phyloP scores from a whole-genome alignment of 2,888 invertebrate genomes.

The Dasypogon diadema region DNA sequence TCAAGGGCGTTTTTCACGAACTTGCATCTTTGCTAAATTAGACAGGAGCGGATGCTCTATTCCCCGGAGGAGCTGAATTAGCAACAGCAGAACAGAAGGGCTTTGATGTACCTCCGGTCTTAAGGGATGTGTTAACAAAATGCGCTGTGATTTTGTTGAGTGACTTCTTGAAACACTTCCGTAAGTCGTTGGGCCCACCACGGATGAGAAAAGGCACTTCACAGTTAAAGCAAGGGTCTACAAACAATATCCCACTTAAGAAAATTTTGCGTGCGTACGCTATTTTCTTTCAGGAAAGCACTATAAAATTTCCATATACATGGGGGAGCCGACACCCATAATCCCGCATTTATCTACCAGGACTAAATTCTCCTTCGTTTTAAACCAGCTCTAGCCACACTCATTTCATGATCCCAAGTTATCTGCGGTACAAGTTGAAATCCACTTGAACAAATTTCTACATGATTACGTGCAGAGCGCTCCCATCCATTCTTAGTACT shows the following conservation, averaged over 20 bases:
- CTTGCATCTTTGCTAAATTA: neutral
- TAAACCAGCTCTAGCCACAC: neutral
- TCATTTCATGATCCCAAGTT: neutral
- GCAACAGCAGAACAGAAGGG: neutral
- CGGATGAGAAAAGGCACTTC: no score
- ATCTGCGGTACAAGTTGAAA: conserved; percentile 1
- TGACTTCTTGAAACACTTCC: neutral
- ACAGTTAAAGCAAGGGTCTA: no score
- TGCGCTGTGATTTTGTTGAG: neutral
- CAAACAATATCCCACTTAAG: neutral
- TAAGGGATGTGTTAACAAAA: neutral
- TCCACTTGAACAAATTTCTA: conserved; percentile 36
- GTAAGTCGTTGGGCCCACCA: neutral
- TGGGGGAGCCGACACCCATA: neutral
- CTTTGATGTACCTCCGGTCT: neutral
- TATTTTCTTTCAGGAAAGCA: neutral
- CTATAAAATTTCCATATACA: neutral
- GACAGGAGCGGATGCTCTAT: neutral
- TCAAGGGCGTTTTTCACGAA: conserved; percentile 30
- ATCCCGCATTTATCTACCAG: no score
- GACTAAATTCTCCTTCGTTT: neutral
- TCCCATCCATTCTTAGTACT: neutral
- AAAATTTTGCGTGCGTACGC: neutral
- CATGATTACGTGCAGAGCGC: conserved; percentile 22
- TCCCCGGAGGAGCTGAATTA: neutral